Percentiles rank a stretch among this genome's conserved stretches.
These are phyloP conservation scores for Watsonalla binaria DNA, from an alignment of 2,888 invertebrate species.

Conservation along the genomic window DNA sequence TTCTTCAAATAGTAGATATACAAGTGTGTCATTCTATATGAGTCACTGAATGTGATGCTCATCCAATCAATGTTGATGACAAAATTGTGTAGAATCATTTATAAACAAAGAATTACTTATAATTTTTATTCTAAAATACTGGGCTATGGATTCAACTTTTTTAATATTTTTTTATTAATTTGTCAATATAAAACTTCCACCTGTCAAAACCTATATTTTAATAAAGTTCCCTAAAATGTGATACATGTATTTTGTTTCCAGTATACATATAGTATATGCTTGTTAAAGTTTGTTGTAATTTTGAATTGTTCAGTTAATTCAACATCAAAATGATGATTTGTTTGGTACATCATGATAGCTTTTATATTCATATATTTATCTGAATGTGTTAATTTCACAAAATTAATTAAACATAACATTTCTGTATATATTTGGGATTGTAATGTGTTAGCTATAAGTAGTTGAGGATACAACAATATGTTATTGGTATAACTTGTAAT, in stretches of 20 bases:
- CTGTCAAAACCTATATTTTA: neutral
- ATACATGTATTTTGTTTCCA: neutral
- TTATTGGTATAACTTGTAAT: conserved; percentile 25
- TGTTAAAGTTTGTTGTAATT: conserved; percentile 12
- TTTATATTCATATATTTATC: too few species aligned
- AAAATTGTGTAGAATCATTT: neutral
- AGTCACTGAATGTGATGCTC: neutral
- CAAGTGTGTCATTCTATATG: neutral
- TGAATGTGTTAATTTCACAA: neutral
- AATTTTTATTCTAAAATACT: neutral
- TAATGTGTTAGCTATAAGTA: conserved; percentile 65
- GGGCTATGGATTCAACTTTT: conserved; percentile 5
- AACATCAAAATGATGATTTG: neutral
- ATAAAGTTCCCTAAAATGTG: neutral
- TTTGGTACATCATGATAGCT: neutral
- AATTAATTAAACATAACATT: conserved; percentile 34
- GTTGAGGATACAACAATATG: conserved; percentile 48
- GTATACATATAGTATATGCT: neutral
- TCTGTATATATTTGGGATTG: conserved; percentile 69
- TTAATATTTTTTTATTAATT: neutral
- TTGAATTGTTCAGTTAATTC: neutral
- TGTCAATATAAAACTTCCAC: neutral
- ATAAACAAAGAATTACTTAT: neutral
- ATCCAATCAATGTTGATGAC: neutral
- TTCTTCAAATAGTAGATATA: neutral